Conservation (phyloP, 1,140 invertebrate genomes). For the Acromyrmex heyeri region DNA sequence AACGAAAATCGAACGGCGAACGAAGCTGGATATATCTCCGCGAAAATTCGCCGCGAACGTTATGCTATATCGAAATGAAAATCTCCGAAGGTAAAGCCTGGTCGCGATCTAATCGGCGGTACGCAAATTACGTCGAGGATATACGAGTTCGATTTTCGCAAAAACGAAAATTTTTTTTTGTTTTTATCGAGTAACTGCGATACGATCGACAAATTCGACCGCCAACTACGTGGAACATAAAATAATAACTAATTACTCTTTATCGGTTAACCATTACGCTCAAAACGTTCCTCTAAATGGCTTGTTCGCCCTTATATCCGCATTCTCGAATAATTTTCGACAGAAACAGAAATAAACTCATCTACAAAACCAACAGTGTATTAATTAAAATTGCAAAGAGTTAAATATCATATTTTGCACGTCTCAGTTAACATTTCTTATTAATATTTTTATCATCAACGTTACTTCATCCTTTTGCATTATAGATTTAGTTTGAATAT, state of each 20-base stretch:
- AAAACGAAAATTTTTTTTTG: neutral
- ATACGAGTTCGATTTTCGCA: constrained; percentile 51
- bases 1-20: constrained; percentile 45
- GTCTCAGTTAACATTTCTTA: neutral
- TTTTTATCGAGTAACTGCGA: constrained; percentile 19
- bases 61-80: constrained; percentile 60
- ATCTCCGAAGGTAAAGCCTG: constrained; percentile 55
- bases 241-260: constrained; percentile 57
- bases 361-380: neutral
- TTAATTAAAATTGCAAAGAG: neutral
- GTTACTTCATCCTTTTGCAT: neutral
- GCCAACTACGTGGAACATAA: constrained; percentile 14
- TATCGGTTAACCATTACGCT: constrained; percentile 44
- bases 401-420: neutral
- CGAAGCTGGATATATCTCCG: constrained; percentile 49
- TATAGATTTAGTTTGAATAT: neutral
- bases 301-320: neutral
- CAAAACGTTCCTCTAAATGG: constrained; percentile 16
- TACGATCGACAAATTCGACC: constrained; percentile 46
- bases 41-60: constrained; percentile 42
- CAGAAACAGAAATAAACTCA: constrained; percentile 6
- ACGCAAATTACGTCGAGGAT: constrained; percentile 56
- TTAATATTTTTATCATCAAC: neutral
- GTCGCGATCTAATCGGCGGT: constrained; percentile 50
- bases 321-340: neutral